Base-by-base conservation (phyloP, 2,113 vertebrate species). In the Vidua macroura region DNA sequence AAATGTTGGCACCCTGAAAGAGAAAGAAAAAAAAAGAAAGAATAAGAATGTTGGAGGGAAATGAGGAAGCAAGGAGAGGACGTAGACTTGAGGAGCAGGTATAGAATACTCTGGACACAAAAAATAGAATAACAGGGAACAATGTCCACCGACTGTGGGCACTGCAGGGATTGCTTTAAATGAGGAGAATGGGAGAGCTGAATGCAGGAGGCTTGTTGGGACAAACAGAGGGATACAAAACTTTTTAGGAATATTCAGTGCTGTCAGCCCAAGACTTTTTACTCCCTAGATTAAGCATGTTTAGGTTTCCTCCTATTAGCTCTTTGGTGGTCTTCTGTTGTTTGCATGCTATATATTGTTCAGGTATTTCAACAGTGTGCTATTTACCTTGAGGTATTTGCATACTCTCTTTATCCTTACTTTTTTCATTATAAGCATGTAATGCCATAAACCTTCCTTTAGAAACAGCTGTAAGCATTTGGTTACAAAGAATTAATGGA, bases 1-100 rank as follows among this genome's bases (percentile, higher is more conserved):
- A 96, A 96, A 95, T 96, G 95, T 53, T 96, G 95, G 88, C 67
- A 93, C 64, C 92, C 95, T 96, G 95, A 95, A 96, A 96, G 88
- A 96, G 90, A 96, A 95, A 95, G 82, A 89, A 92, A 95, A 96
- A 96, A 95, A 95, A 85, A 95, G 69, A 94, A 95, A 90, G 85
- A 94, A 92, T 88, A 95, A 96, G 92, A 96, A 96, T 76, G 86
- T 31, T 94, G 93, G 90, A 93, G 76, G 74, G 83, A 92, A 95
- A 94, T 1, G 14, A 76, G 66, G 64, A 96, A 95, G 92, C 59
- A 95, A 91, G 93, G 95, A 94, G 31, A 94, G 89, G 91, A 94
- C 0, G 17, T 14, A 88, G 77, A 91, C 82, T 88, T 41, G 22
- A 90, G 74, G 85, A 93, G 64, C 86, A 84, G 48, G 35, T 70